A percentile compares a stretch with the other conserved stretches of the same genome.
Evolutionary conservation across 2,888 invertebrate genomes (phyloP).

Genomic region (Lumbricus terrestris): DNA sequence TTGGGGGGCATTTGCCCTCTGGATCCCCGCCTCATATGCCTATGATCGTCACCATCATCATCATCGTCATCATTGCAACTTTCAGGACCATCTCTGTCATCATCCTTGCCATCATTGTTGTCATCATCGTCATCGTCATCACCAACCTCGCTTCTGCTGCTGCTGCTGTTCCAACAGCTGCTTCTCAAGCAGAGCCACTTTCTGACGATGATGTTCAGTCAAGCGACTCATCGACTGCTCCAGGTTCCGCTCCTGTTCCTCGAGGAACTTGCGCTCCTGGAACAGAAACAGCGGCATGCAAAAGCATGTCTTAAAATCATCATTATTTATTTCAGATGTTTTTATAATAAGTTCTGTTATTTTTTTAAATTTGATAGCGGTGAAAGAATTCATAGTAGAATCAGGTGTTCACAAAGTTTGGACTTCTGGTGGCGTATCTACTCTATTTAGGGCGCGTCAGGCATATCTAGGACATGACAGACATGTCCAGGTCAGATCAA

Average conservation of each 20-base stretch:
- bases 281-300: background rate
- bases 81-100: background rate
- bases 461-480: no score
- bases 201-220: conserved; percentile 84
- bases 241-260: conserved; percentile 82
- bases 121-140: background rate
- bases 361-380: background rate
- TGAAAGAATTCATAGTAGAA: background rate
- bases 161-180: conserved; percentile 94
- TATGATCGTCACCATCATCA: no score
- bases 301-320: background rate
- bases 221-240: conserved; percentile 82
- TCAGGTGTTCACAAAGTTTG: background rate
- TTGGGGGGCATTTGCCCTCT: no score
- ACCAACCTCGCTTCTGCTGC: conserved; percentile 65
- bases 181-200: conserved; percentile 86
- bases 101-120: background rate
- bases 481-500: no score
- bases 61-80: background rate
- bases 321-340: background rate
- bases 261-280: conserved; percentile 80
- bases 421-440: background rate
- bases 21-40: no score
- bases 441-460: no score
- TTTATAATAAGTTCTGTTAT: background rate